These are phyloP conservation scores for Hypotaenidia okinawae DNA, from an alignment of 2,797 vertebrate species.

Conservation along the genomic window DNA sequence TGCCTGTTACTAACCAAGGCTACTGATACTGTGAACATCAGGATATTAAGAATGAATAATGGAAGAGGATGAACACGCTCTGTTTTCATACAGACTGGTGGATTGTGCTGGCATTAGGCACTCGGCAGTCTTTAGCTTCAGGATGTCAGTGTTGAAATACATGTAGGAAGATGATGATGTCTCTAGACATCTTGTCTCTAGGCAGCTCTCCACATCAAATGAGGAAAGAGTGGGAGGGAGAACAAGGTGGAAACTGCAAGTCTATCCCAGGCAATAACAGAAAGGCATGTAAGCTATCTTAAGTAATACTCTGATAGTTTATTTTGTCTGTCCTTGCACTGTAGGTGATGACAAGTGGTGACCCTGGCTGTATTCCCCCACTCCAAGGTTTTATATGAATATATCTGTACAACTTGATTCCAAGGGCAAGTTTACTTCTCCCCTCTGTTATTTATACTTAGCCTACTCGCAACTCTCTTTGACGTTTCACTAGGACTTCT, in stretches of 20 bases:
- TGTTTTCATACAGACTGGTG: neutral
- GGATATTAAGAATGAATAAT: neutral
- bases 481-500: neutral
- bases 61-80: neutral
- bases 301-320: neutral
- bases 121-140: neutral
- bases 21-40: rapidly evolving
- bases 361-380: neutral
- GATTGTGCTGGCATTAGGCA: neutral
- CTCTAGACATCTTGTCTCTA: neutral
- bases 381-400: neutral
- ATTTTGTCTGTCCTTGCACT: neutral
- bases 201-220: neutral
- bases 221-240: neutral
- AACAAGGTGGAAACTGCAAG: neutral
- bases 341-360: neutral
- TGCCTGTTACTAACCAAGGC: neutral
- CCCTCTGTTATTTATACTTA: neutral
- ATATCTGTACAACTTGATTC: neutral
- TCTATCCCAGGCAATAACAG: neutral
- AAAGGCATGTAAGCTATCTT: neutral
- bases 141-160: neutral
- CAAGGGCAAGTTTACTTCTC: neutral
- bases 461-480: neutral
- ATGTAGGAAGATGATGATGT: neutral